These are phyloP conservation scores for Sylvia atricapilla DNA, from an alignment of 2,113 vertebrate species.

Conservation along the genomic window DNA sequence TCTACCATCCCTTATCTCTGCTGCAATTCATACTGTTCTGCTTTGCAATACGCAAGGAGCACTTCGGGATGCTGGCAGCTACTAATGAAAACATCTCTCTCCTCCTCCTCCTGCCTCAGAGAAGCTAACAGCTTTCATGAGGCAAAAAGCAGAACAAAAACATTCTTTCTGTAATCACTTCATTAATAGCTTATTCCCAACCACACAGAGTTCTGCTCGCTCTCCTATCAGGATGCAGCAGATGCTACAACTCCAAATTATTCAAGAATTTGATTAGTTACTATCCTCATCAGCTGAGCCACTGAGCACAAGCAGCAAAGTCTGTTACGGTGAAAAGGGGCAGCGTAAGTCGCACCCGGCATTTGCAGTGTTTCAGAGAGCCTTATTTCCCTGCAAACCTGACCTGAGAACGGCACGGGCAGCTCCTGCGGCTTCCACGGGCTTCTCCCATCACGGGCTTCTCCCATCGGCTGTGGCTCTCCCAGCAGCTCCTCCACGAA, in stretches of 20 bases:
- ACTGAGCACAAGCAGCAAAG: neutral
- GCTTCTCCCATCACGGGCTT: neutral
- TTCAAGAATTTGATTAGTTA: neutral
- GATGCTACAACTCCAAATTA: neutral
- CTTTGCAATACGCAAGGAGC: neutral
- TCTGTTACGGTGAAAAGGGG: neutral
- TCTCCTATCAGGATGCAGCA: neutral
- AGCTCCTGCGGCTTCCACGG: rapidly evolving
- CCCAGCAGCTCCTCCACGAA: neutral
- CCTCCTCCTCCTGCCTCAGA: neutral
- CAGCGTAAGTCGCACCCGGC: rapidly evolving
- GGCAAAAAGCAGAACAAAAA: neutral
- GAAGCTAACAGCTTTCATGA: neutral
- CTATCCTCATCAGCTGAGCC: neutral
- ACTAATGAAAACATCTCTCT: neutral
- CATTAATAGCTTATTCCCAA: neutral
- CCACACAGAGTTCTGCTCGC: neutral
- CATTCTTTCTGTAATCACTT: neutral
- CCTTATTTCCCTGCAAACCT: neutral
- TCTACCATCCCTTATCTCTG: neutral
- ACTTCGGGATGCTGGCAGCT: neutral
- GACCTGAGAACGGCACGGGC: rapidly evolving
- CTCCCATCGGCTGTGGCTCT: neutral
- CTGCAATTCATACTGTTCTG: neutral
- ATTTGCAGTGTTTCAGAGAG: neutral